A percentile compares a stretch with the other conserved stretches of the same genome.
These are phyloP conservation scores for Catocala sponsa DNA, from an alignment of 2,888 invertebrate species.

Conservation along the genomic window DNA sequence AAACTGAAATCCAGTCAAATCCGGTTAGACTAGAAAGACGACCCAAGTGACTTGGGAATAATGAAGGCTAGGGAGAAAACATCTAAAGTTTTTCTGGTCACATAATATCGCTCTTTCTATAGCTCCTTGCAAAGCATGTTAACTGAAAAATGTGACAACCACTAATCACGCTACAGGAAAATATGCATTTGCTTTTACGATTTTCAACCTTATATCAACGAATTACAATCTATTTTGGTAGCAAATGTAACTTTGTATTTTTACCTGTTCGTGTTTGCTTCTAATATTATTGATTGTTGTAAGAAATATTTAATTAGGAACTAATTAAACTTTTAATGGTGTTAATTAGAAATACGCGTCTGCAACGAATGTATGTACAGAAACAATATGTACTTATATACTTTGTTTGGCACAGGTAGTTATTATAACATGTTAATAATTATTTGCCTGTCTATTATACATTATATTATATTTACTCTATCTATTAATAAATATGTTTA, in stretches of 20 bases:
- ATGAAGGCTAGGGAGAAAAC: too few relatives aligned
- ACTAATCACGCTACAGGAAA: constrained; percentile 54
- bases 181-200: constrained; percentile 1
- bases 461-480: too few relatives aligned
- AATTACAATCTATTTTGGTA: constrained; percentile 4
- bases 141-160: constrained; percentile 64
- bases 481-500: too few relatives aligned
- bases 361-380: constrained; percentile 24
- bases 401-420: too few relatives aligned
- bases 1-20: too few relatives aligned
- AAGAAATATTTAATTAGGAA: constrained; percentile 55
- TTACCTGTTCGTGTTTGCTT: constrained; percentile 42
- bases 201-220: constrained; percentile 8
- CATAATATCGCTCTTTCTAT: constrained; percentile 31
- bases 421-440: too few relatives aligned
- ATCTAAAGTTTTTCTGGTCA: too few relatives aligned
- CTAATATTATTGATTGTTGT: constrained; percentile 48
- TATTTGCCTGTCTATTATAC: too few relatives aligned
- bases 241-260: constrained; percentile 8
- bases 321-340: constrained; percentile 51
- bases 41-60: too few relatives aligned
- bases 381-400: too few relatives aligned
- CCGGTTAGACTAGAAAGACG: too few relatives aligned
- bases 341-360: constrained; percentile 38
- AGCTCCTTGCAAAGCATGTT: constrained; percentile 50